Conservation (phyloP, 2,888 invertebrate genomes). For the Eupithecia centaureata region DNA sequence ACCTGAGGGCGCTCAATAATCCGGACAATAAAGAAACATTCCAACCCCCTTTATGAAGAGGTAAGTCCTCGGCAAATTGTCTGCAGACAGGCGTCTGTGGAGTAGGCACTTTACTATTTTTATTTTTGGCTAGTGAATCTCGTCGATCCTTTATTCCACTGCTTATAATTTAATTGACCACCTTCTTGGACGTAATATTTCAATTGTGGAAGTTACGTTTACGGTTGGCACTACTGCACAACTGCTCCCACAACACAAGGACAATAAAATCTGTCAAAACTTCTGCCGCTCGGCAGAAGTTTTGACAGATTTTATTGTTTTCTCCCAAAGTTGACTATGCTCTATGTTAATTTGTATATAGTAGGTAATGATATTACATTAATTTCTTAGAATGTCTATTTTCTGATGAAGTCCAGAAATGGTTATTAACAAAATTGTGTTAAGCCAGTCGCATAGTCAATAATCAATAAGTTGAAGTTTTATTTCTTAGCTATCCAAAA, state of each 20-base stretch:
- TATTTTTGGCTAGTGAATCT: neutral
- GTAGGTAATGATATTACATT: too few relatives aligned
- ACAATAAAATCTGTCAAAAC: too few relatives aligned
- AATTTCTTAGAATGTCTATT: too few relatives aligned
- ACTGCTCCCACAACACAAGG: neutral
- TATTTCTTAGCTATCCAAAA: neutral
- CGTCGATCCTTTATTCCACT: neutral
- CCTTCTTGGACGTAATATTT: neutral
- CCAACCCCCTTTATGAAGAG: conserved; percentile 83
- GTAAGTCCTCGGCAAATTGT: conserved; percentile 83
- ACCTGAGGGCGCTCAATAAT: conserved; percentile 78
- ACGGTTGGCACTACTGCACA: neutral
- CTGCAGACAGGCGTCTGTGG: conserved; percentile 50
- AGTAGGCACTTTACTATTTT: conserved; percentile 45
- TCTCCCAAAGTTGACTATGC: too few relatives aligned
- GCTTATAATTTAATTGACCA: neutral
- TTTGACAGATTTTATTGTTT: too few relatives aligned
- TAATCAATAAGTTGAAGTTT: too few relatives aligned
- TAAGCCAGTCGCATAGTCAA: too few relatives aligned
- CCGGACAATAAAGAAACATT: conserved; percentile 84
- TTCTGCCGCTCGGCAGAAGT: too few relatives aligned
- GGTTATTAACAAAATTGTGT: too few relatives aligned
- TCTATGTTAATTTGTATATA: too few relatives aligned
- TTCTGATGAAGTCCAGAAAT: too few relatives aligned
- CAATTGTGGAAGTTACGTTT: neutral